These are phyloP conservation scores for Cottus gobio DNA, from an alignment of 2,113 vertebrate species.

Conservation along the genomic window DNA sequence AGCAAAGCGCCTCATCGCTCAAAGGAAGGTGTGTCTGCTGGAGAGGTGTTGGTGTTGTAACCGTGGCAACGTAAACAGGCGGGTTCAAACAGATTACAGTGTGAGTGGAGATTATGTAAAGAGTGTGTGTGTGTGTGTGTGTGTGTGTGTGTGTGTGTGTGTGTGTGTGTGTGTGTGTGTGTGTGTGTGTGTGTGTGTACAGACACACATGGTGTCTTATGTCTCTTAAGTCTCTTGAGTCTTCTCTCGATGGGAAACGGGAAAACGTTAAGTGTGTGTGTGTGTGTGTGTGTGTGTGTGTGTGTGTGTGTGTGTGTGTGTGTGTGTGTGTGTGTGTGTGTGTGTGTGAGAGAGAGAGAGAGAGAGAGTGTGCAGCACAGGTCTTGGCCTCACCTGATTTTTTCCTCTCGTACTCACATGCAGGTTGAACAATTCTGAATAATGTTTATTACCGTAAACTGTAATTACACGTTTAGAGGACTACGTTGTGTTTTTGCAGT, in stretches of 20 bases:
- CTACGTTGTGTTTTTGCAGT: background rate
- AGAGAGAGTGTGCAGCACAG: no score
- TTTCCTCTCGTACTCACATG: constrained; percentile 42
- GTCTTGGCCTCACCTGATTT: constrained; percentile 48
- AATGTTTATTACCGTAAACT: background rate
- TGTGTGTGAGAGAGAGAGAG: no score
- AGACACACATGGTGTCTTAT: constrained; percentile 42
- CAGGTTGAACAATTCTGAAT: background rate
- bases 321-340: no score
- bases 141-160: no score
- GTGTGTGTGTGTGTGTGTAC: constrained; percentile 15
- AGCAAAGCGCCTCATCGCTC: constrained; percentile 46
- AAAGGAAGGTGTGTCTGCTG: constrained; percentile 76
- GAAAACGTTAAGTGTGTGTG: constrained; percentile 45
- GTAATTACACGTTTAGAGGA: no score
- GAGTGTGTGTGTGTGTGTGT: constrained; percentile 24
- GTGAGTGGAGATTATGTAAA: constrained; percentile 68
- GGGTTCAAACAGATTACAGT: constrained; percentile 73
- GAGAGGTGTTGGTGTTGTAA: constrained; percentile 66
- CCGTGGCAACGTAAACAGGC: constrained; percentile 73
- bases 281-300: no score
- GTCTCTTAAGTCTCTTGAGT: constrained; percentile 15
- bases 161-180: background rate
- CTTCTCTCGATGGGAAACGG: constrained; percentile 38
- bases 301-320: no score